A percentile compares a stretch with the other conserved stretches of the same genome.
Conservation (phyloP, 2,888 invertebrate genomes). For the Hedychridium roseum region DNA sequence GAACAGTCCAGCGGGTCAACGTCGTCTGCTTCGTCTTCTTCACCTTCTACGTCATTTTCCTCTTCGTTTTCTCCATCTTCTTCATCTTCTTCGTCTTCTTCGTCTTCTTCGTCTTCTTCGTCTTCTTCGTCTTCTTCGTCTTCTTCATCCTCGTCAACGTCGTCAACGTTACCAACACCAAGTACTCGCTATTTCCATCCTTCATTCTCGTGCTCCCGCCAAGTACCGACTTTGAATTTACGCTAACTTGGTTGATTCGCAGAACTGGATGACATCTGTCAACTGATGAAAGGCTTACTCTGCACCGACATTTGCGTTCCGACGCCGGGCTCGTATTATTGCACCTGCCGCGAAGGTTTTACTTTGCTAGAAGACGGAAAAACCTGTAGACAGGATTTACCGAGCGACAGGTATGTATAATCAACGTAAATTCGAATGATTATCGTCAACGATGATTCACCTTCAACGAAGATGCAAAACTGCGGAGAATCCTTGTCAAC, state of each 20-base stretch:
- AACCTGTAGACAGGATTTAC: constrained; percentile 69
- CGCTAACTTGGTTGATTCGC: constrained; percentile 21
- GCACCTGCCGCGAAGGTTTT: constrained; percentile 76
- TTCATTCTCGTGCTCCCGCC: constrained; percentile 4
- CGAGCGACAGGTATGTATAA: constrained; percentile 50
- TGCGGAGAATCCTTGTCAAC: constrained; percentile 76
- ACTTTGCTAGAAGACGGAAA: constrained; percentile 75
- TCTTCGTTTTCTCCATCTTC: background rate
- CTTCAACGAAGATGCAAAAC: constrained; percentile 66
- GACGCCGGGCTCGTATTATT: constrained; percentile 74
- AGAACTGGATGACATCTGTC: constrained; percentile 63
- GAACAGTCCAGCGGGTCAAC: background rate
- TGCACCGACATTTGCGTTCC: constrained; percentile 84
- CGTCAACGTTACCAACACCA: constrained; percentile 5
- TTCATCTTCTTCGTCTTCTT: constrained; percentile 8
- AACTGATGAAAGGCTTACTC: constrained; percentile 66
- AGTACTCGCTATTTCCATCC: constrained; percentile 6
- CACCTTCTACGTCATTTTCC: background rate
- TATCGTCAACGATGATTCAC: background rate
- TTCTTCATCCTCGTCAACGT: constrained; percentile 6
- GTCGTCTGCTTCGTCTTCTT: background rate
- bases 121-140: constrained; percentile 8
- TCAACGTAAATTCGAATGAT: background rate
- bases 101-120: constrained; percentile 14
- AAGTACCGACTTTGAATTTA: background rate